Evolutionary conservation across 2,113 vertebrate genomes (phyloP).

Genomic region (Phrynocephalus versicolor): DNA sequence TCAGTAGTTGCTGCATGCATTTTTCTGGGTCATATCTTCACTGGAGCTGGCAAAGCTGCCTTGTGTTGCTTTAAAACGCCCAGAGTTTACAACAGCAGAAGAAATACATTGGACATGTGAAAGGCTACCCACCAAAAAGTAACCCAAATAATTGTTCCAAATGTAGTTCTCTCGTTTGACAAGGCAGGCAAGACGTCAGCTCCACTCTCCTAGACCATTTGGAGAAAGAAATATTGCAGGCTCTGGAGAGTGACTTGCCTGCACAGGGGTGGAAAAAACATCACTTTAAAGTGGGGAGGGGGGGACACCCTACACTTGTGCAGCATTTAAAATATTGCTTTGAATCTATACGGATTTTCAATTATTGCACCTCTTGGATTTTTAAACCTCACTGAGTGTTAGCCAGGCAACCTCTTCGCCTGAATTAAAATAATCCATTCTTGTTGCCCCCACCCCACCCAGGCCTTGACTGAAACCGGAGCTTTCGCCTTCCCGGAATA

Average conservation of each 20-base stretch:
- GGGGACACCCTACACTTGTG: slow-evolving; percentile 56
- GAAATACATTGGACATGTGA: not conserved
- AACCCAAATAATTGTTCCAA: slow-evolving; percentile 5
- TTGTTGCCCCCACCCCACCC: slow-evolving; percentile 48
- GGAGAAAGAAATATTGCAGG: slow-evolving; percentile 28
- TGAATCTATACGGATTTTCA: slow-evolving; percentile 69
- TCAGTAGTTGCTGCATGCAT: too few relatives aligned
- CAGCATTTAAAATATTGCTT: slow-evolving; percentile 65
- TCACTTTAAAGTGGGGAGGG: slow-evolving; percentile 21
- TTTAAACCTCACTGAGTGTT: slow-evolving; percentile 65
- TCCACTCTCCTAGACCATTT: slow-evolving; percentile 3
- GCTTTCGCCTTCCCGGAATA: slow-evolving; percentile 72
- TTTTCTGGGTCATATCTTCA: not conserved
- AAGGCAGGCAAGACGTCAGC: not conserved
- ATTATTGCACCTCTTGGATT: slow-evolving; percentile 69
- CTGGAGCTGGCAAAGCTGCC: not conserved
- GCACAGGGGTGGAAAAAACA: slow-evolving; percentile 64
- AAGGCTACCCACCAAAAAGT: not conserved
- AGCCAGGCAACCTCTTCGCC: slow-evolving; percentile 66
- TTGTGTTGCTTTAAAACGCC: not conserved
- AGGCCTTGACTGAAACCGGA: slow-evolving; percentile 70
- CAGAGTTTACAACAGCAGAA: not conserved
- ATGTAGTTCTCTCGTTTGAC: not conserved
- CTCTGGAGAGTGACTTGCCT: slow-evolving; percentile 29
- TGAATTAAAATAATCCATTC: slow-evolving; percentile 72